These are phyloP conservation scores for Nannospalax galili DNA, from an alignment of 2,113 vertebrate genomes.

Conservation along the genomic window DNA sequence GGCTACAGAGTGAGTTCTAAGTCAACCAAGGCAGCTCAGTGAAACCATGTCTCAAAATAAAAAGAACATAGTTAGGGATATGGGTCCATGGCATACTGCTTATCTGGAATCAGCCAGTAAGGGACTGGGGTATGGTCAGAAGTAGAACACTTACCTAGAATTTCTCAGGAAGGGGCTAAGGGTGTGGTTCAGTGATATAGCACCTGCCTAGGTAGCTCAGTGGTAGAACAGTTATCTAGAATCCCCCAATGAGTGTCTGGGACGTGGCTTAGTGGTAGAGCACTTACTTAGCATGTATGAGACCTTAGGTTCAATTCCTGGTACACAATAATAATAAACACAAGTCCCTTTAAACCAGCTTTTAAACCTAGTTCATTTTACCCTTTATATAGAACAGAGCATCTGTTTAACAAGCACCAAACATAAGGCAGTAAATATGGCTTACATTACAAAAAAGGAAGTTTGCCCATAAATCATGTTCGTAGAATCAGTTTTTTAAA, in stretches of 20 bases:
- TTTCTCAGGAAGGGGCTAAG: background rate
- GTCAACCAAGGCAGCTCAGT: background rate
- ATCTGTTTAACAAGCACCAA: conserved; percentile 76
- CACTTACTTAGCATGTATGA: background rate
- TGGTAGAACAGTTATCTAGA: background rate
- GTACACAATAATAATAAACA: background rate
- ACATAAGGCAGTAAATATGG: conserved; percentile 78
- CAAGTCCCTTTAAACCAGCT: conserved; percentile 30
- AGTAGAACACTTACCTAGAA: background rate
- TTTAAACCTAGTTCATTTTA: conserved; percentile 54
- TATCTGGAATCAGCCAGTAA: background rate
- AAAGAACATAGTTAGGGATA: background rate
- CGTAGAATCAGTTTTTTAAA: conserved; percentile 71
- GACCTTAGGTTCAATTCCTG: background rate
- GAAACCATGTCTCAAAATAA: background rate
- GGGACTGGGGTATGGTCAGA: background rate
- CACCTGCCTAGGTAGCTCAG: background rate
- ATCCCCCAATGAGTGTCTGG: background rate
- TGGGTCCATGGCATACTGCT: background rate
- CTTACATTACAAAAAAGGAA: conserved; percentile 63
- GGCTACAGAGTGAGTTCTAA: background rate
- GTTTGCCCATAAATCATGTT: conserved; percentile 77
- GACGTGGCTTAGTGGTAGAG: background rate
- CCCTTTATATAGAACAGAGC: conserved; percentile 68
- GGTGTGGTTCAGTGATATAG: no score